A percentile compares a stretch with the other conserved stretches of the same genome.
Conservation (phyloP, 2,797 vertebrate species). For the Pseudomugil tenellus region DNA sequence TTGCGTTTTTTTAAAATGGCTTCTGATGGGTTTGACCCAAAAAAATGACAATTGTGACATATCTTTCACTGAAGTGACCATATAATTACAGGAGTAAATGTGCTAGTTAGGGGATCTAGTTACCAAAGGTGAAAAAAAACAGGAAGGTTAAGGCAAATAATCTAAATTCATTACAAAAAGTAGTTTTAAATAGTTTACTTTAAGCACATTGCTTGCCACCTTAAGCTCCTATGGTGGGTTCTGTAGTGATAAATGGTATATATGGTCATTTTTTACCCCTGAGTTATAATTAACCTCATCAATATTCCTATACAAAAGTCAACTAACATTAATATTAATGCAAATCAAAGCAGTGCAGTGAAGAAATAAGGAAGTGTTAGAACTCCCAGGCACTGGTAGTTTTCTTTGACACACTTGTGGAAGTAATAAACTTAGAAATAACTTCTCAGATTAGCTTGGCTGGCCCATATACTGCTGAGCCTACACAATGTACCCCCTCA, state of each 20-base stretch:
- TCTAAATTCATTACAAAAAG: too few relatives aligned
- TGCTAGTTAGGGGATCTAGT: too few relatives aligned
- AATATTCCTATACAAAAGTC: neutral
- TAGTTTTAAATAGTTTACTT: neutral
- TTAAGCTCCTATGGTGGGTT: neutral
- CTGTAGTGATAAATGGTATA: neutral
- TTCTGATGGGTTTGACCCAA: too few relatives aligned
- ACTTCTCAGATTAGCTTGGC: slow-evolving; percentile 23
- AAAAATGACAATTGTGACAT: too few relatives aligned
- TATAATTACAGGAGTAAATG: too few relatives aligned
- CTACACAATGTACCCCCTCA: slow-evolving; percentile 18
- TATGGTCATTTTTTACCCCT: neutral
- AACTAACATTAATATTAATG: neutral
- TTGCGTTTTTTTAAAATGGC: too few relatives aligned
- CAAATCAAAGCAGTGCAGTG: neutral
- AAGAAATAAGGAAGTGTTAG: neutral
- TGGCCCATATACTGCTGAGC: slow-evolving; percentile 15
- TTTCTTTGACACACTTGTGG: slow-evolving; percentile 16
- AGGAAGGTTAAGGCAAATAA: neutral
- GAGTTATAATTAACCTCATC: neutral
- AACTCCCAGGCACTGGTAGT: neutral
- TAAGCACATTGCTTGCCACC: too few relatives aligned
- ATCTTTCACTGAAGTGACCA: too few relatives aligned
- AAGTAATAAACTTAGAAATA: slow-evolving; percentile 42
- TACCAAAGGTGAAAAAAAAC: too few relatives aligned